Evolutionary conservation across 1,140 invertebrate species (phyloP), one percentile per base, ranked within the genome.

Genomic region (Neodiprion virginianus): DNA sequence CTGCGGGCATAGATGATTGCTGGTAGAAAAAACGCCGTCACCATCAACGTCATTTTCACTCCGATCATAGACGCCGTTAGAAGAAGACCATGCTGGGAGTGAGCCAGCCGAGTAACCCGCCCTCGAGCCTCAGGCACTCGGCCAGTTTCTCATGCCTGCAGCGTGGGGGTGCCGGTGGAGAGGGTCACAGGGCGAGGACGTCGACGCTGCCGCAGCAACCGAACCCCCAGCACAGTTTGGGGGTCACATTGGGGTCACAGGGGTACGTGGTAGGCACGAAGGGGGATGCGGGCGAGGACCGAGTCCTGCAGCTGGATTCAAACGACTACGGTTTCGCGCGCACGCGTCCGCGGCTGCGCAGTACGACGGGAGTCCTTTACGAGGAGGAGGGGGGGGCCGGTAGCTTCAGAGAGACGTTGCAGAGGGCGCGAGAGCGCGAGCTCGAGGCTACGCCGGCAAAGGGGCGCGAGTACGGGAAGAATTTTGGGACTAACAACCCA

Each of bases 111-210:
- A 83, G 79, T 73, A 88, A 87, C 78, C 85, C 86, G 75, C 87
- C 87, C 66, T 88, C 88, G 77, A 88, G 86, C 77, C 81, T 90
- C 72, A 80, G 89, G 74, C 89, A 90, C 80, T 90, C 89, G 77
- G 89, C 89, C 50, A 90, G 89, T 73, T 90, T 90, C 80, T 90
- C 89, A 48, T 90, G 89, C 80, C 82, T 90, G 50, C 86, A 88
- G 72, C 85, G 88, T 48, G 83, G 87, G 73, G 83, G 85, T 8
- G 79, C 74, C 17, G 79, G 81, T 73, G 84, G 83, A 50, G 82
- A 77, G 10, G 82, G 84, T 40, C 89, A 89, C 74, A 84, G 89
- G 3, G 82, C 88, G 4, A 83, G 89, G 69, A 90, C 89, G 8
- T 89, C 89, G 49, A 90, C 89, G 9, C 80, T 90, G 61, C 83